phyloP scores from a whole-genome alignment of 2,113 vertebrate genomes.

The Peromyscus maniculatus region DNA sequence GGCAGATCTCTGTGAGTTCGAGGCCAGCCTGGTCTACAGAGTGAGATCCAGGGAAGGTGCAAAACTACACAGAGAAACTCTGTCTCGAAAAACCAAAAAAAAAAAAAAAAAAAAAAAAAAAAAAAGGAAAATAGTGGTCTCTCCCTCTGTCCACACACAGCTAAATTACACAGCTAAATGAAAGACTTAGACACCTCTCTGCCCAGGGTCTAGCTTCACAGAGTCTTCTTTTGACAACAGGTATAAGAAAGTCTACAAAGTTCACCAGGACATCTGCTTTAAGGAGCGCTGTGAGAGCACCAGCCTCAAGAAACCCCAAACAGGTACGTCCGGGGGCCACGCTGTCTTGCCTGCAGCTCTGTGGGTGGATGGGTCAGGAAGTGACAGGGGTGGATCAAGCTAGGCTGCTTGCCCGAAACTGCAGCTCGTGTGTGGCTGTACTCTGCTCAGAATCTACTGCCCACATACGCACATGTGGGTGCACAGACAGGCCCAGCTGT shows the following conservation, averaged over 20 bases:
- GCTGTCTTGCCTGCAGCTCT: rapidly evolving
- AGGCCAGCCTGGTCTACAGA: no score
- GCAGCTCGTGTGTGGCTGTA: rapidly evolving
- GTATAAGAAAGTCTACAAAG: slow-evolving; percentile 94
- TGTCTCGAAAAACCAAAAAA: no score
- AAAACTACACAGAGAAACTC: no score
- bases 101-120: no score
- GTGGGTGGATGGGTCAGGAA: background rate
- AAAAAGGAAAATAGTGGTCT: background rate
- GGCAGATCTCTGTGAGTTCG: no score
- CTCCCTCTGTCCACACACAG: background rate
- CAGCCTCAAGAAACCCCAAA: slow-evolving; percentile 81
- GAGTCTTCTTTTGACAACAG: slow-evolving; percentile 85
- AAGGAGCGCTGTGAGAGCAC: slow-evolving; percentile 93
- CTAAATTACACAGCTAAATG: rapidly evolving
- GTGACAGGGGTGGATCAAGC: background rate
- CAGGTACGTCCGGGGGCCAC: slow-evolving; percentile 82
- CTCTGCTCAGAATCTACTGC: background rate
- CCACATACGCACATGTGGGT: rapidly evolving
- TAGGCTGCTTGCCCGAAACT: rapidly evolving
- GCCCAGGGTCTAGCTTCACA: background rate
- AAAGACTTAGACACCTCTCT: background rate
- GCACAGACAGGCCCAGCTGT: rapidly evolving
- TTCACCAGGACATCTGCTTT: slow-evolving; percentile 95
- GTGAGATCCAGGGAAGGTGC: no score